A percentile compares a stretch with the other conserved stretches of the same genome.
Evolutionary conservation across 2,797 vertebrate genomes (phyloP).

Genomic region (Myoxocephalus aenaeus): DNA sequence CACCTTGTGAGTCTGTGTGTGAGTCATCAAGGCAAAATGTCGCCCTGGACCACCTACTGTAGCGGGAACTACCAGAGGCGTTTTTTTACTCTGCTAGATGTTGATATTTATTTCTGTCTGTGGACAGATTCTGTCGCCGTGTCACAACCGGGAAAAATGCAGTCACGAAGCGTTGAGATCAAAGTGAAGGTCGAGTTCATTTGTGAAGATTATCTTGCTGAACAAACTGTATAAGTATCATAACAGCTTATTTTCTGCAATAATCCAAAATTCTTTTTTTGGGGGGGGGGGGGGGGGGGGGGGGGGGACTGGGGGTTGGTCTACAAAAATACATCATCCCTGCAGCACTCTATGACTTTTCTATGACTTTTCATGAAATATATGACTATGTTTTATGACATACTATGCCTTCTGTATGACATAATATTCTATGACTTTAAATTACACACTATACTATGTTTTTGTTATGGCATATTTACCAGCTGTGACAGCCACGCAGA

Average conservation of each 20-base stretch:
- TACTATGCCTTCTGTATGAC: no score
- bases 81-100: no score
- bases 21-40: not conserved
- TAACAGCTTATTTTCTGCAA: not conserved
- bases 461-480: no score
- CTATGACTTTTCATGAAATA: not conserved
- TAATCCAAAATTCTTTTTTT: not conserved
- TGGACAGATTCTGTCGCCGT: no score
- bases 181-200: not conserved
- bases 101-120: not conserved
- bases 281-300: no score
- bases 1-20: not conserved
- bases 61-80: not conserved
- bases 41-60: not conserved
- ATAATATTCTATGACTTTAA: not conserved
- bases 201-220: not conserved
- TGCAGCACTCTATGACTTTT: conserved; percentile 20
- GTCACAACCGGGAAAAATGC: not conserved
- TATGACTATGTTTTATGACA: no score
- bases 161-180: not conserved
- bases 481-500: no score
- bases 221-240: not conserved
- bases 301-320: not conserved
- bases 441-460: no score
- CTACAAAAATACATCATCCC: not conserved